Base-by-base conservation (phyloP, 2,888 invertebrate genomes). In the Eurytoma adleriae region DNA sequence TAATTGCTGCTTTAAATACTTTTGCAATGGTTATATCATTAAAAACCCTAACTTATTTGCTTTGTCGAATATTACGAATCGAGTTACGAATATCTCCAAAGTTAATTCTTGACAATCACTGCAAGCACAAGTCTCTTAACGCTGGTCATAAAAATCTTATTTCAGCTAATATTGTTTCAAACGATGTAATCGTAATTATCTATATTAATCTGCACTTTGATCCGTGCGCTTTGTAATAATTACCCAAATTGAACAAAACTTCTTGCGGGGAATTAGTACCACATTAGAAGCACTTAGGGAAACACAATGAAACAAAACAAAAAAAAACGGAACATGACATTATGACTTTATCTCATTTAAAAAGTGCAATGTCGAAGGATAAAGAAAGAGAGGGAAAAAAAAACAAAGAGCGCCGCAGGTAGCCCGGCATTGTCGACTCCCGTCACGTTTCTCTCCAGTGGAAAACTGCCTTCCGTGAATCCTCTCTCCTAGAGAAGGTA, bases 271-370 rank as follows among this genome's bases (percentile, higher is more conserved):
- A 71, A 66, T 66, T 66, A 66, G 56, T 1, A 24, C 56, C 73
- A 40, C 40, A 56, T 48, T 40, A 64, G 24, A 50, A 59, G n/a
- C 14, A n/a, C 12, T n/a, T 14, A 0, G 61, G 16, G 48, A 24
- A 40, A 40, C 40, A 40, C 16, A 12, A 3, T 16, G 40, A 69
- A 57, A 75, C 77, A 73, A 54, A 24, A 67, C 56, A 76, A 66
- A 71, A 77, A 71, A 10, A 59, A 70, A 16, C 61, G 73, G 54
- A 74, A 81, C 81, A 79, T 71, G 77, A 78, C 74, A 78, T 73
- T 74, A 56, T 12, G 61, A 18, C 54, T 67, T 68, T 62, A 69
- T 69, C 79, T 79, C 20, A 52, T 74, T 79, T 74, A 70, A 83
- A 80, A 81, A 79, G 80, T 79, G 69, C 67, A 40, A 40, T 40